Evolutionary conservation across 2,797 vertebrate species (phyloP).

Genomic region (Amniataba percoides): DNA sequence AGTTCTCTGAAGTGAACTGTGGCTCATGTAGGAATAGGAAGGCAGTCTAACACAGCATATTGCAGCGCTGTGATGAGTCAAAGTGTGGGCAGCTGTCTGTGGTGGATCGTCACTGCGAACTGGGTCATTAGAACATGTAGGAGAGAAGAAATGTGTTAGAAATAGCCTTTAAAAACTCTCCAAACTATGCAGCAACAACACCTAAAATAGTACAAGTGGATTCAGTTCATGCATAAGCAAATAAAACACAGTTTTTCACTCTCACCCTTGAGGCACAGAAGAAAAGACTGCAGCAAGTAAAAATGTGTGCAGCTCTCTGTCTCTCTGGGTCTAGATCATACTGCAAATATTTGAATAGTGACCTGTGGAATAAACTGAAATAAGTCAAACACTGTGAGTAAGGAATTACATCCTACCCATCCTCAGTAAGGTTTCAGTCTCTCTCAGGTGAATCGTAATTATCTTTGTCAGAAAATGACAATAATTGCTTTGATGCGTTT

Average conservation of each 20-base stretch:
- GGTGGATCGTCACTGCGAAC: conserved; percentile 36
- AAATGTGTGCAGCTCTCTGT: background rate
- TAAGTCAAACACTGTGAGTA: background rate
- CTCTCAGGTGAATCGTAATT: background rate
- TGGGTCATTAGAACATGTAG: conserved; percentile 60
- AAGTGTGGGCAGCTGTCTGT: conserved; percentile 44
- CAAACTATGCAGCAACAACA: conserved; percentile 30
- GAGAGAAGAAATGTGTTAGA: conserved; percentile 15
- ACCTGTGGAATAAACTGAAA: background rate
- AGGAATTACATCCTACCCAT: background rate
- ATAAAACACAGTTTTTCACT: conserved; percentile 49
- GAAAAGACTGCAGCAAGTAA: conserved; percentile 4
- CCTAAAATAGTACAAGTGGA: conserved; percentile 45
- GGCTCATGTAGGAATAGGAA: conserved; percentile 31
- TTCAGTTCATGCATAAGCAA: conserved; percentile 55
- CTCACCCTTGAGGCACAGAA: background rate
- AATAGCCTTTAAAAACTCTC: conserved; percentile 1
- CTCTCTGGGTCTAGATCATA: background rate
- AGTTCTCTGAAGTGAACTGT: conserved; percentile 62
- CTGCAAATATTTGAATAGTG: background rate
- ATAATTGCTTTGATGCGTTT: background rate
- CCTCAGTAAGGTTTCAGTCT: background rate
- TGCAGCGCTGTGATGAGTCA: conserved; percentile 44
- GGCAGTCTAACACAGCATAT: conserved; percentile 14
- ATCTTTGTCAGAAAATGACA: background rate